Evolutionary conservation across 2,888 invertebrate species (phyloP).

Genomic region (Pristionchus maxplancki): DNA sequence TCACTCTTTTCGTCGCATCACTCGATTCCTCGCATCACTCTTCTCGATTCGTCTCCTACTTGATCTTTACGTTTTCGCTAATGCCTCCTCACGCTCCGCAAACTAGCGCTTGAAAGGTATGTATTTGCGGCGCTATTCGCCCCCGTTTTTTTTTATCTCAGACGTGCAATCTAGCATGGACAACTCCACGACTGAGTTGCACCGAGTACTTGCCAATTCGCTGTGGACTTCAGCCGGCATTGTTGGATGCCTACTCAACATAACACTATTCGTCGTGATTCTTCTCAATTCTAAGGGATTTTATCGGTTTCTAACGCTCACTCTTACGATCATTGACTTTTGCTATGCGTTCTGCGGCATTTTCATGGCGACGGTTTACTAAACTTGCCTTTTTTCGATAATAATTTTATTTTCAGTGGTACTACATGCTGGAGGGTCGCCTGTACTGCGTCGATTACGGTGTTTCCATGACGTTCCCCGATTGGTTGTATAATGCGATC

Average conservation of each 20-base stretch:
- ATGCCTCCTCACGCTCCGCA: no score
- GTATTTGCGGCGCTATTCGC: no score
- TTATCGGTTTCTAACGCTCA: background rate
- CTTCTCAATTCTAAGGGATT: background rate
- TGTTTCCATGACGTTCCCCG: background rate
- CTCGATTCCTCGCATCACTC: no score
- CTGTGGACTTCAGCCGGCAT: background rate
- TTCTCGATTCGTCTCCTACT: no score
- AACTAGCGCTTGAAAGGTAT: no score
- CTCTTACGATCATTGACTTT: background rate
- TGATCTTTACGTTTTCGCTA: no score
- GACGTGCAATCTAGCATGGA: no score
- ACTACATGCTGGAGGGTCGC: background rate
- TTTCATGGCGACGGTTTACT: background rate
- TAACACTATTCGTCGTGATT: background rate
- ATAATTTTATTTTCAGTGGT: background rate
- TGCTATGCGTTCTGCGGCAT: background rate
- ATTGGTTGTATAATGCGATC: background rate
- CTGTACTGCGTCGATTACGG: conserved; percentile 1
- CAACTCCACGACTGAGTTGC: background rate
- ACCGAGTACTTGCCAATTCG: background rate
- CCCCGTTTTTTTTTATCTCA: no score
- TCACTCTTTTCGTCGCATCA: no score
- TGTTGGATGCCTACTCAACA: background rate
- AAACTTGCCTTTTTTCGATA: background rate